phyloP scores from a whole-genome alignment of 2,113 vertebrate genomes.

The Carollia perspicillata region DNA sequence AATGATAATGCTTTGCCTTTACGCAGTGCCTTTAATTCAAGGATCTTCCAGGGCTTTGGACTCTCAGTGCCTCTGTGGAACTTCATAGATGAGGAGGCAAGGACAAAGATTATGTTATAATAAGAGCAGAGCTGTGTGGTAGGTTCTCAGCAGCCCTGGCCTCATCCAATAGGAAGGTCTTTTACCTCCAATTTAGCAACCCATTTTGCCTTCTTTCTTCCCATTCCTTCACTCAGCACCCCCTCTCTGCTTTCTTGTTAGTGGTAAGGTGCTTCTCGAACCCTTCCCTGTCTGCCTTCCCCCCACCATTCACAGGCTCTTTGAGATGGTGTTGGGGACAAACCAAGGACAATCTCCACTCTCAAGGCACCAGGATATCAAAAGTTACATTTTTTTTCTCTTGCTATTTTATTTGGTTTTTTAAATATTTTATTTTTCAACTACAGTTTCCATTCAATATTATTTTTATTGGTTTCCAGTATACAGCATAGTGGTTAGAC shows the following conservation, averaged over 20 bases:
- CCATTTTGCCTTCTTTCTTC: neutral
- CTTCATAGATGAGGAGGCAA: neutral
- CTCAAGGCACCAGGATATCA: neutral
- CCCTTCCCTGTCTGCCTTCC: neutral
- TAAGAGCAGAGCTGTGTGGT: neutral
- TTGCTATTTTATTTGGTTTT: neutral
- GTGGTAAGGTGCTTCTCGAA: neutral
- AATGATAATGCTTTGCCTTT: constrained; percentile 6
- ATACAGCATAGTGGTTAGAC: neutral
- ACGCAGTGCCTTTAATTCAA: neutral
- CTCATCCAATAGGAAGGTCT: neutral
- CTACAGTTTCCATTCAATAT: neutral
- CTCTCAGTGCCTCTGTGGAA: neutral
- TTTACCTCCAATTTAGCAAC: neutral
- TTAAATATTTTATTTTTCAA: neutral
- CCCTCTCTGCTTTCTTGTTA: neutral
- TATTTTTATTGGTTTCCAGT: neutral
- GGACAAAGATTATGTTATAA: neutral
- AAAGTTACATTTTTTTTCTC: neutral
- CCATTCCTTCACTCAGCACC: too few relatives aligned
- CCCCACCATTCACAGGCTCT: neutral
- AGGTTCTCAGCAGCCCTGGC: neutral
- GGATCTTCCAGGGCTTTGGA: neutral
- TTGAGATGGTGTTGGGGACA: neutral
- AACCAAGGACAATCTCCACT: neutral